Percentiles rank a stretch among this genome's conserved stretches.
Conservation (phyloP, 2,888 invertebrate species). For the Sinotaia quadrata region DNA sequence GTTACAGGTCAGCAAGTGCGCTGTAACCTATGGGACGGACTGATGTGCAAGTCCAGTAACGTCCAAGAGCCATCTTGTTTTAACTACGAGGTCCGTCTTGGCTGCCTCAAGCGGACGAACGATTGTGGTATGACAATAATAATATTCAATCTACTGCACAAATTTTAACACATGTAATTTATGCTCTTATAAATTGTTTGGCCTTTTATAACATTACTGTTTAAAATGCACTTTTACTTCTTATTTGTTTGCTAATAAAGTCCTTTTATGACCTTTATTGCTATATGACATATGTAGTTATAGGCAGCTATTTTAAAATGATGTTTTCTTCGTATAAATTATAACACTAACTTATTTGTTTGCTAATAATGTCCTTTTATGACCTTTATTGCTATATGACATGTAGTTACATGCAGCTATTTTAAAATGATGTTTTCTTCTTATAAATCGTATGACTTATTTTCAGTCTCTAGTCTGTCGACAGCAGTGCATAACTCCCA, state of each 20-base stretch:
- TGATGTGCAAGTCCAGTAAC: conserved; percentile 77
- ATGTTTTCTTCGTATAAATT: too few relatives aligned
- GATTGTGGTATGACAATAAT: conserved; percentile 56
- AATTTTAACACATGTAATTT: background rate
- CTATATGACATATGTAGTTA: too few relatives aligned
- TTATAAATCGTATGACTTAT: too few relatives aligned
- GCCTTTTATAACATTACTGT: background rate
- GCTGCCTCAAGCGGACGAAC: conserved; percentile 55
- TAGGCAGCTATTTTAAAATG: too few relatives aligned
- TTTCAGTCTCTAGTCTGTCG: conserved; percentile 26
- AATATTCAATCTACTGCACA: background rate
- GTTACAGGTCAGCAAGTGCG: conserved; percentile 52
- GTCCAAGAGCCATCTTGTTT: conserved; percentile 47
- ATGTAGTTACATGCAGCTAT: too few relatives aligned
- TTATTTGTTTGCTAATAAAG: too few relatives aligned
- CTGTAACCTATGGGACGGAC: conserved; percentile 78
- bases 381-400: too few relatives aligned
- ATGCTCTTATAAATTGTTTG: conserved; percentile 3
- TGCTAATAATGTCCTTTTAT: too few relatives aligned
- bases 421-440: too few relatives aligned
- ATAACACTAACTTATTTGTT: too few relatives aligned
- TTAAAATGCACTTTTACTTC: background rate
- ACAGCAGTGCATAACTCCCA: conserved; percentile 22
- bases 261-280: too few relatives aligned
- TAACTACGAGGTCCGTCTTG: conserved; percentile 61